Base-by-base conservation (phyloP, 2,888 invertebrate genomes). In the Zaprionus lineosus region DNA sequence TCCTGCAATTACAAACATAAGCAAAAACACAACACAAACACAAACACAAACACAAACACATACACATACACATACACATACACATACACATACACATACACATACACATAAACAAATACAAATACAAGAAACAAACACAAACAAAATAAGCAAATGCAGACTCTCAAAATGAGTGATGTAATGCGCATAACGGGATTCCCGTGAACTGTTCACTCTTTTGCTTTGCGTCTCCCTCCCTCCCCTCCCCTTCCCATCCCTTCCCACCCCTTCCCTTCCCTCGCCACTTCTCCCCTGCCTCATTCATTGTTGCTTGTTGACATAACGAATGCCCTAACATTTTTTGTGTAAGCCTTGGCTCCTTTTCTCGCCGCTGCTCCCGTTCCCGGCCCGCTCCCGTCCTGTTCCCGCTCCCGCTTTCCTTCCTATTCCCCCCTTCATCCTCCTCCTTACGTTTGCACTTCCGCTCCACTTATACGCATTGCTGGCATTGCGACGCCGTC, bases 401-500 rank as follows among this genome's bases (percentile, higher is more conserved):
- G 2, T 14, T 11, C 9, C 31, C 5, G 3, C 43, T 15, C 19
- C 34, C 31, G 21, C 33, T 60, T 9, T 31, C 31, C 7, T 71
- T 63, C n/a, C n/a, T n/a, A n/a, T n/a, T n/a, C n/a, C n/a, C 9
- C 40, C 52, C 12, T 11, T 16, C 44, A 26, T 34, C 19, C 34
- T 11, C 29, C 21, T 40, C 34, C 18, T n/a, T 34, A 34, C 31
- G 51, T 62, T 60, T 77, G 57, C 61, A 77, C 72, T 77, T 83
- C 77, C 81, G 81, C 84, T 83, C 77, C 77, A 81, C 81, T 81
- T 83, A 58, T 53, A 83, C 83, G 77, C 77, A 72, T 72, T 66
- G 63, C 64, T 81, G 77, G 61, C 56, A 67, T 56, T 62, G 60
- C 50, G 72, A 43, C 29, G 60, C 52, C 48, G 64, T 59, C 59